Evolutionary conservation across 1,140 invertebrate species (phyloP).

Genomic region (Gerris buenoi): DNA sequence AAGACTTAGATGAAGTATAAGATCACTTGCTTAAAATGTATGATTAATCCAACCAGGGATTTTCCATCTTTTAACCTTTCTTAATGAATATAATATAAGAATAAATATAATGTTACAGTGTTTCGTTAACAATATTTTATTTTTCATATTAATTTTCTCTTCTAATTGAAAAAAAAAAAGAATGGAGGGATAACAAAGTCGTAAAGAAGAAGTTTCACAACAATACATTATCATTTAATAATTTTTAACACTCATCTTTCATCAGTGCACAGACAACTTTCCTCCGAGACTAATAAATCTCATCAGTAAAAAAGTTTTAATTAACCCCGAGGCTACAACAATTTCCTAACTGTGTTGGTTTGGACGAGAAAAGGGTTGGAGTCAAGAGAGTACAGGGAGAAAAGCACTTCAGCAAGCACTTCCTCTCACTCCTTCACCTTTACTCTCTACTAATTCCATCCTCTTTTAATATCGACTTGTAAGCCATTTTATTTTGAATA

Average conservation of each 20-base stretch:
- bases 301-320: background rate
- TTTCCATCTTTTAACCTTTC: too few relatives aligned
- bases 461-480: background rate
- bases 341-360: background rate
- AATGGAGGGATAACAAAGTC: too few relatives aligned
- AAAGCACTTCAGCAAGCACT: background rate
- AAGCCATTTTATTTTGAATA: background rate
- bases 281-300: background rate
- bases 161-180: too few relatives aligned
- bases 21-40: too few relatives aligned
- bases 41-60: too few relatives aligned
- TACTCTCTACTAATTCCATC: background rate
- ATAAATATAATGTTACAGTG: too few relatives aligned
- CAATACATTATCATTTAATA: background rate
- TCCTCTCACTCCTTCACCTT: background rate
- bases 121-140: too few relatives aligned
- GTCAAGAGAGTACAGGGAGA: background rate
- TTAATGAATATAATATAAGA: too few relatives aligned
- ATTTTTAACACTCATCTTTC: background rate
- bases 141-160: too few relatives aligned
- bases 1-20: too few relatives aligned
- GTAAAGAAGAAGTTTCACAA: background rate
- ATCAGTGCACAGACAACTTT: background rate
- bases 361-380: too few relatives aligned
- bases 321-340: background rate